A percentile compares a stretch with the other conserved stretches of the same genome.
phyloP scores from a whole-genome alignment of 1,140 invertebrate species.

The Lerema accius region DNA sequence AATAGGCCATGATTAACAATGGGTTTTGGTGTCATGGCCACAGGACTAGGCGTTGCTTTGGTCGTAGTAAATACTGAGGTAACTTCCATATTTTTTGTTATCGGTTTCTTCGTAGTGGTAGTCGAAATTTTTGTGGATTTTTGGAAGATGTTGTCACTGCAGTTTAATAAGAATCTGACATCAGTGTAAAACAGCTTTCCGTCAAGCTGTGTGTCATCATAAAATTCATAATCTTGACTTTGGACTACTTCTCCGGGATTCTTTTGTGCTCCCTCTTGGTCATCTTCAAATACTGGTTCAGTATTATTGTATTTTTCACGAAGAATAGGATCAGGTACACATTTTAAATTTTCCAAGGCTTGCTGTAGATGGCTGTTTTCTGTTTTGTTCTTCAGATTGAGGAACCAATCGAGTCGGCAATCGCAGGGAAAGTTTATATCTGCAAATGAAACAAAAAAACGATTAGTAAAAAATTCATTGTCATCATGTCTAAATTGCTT shows the following conservation, averaged over 20 bases:
- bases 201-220: slow-evolving; percentile 68
- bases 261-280: slow-evolving; percentile 33
- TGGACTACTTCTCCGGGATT: slow-evolving; percentile 42
- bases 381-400: slow-evolving; percentile 62
- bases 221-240: slow-evolving; percentile 67
- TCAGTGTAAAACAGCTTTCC: slow-evolving; percentile 73
- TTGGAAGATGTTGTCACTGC: slow-evolving; percentile 38
- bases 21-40: slow-evolving; percentile 9
- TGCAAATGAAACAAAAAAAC: slow-evolving; percentile 44
- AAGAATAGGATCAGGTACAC: slow-evolving; percentile 55
- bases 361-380: slow-evolving; percentile 55
- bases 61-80: slow-evolving; percentile 2
- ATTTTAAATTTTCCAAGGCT: slow-evolving; percentile 69
- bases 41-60: slow-evolving; percentile 17
- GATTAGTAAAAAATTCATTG: too few relatives aligned
- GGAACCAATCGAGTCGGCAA: slow-evolving; percentile 70
- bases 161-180: slow-evolving; percentile 65
- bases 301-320: slow-evolving; percentile 58
- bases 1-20: slow-evolving; percentile 10
- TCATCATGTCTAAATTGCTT: too few relatives aligned
- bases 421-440: slow-evolving; percentile 72
- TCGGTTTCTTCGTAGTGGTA: slow-evolving; percentile 20
- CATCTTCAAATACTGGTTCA: slow-evolving; percentile 53
- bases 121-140: slow-evolving; percentile 20
- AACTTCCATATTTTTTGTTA: slow-evolving; percentile 13